Evolutionary conservation across 2,113 vertebrate species (phyloP), one percentile per base, ranked within the genome.

Genomic region (Prinia subflava): DNA sequence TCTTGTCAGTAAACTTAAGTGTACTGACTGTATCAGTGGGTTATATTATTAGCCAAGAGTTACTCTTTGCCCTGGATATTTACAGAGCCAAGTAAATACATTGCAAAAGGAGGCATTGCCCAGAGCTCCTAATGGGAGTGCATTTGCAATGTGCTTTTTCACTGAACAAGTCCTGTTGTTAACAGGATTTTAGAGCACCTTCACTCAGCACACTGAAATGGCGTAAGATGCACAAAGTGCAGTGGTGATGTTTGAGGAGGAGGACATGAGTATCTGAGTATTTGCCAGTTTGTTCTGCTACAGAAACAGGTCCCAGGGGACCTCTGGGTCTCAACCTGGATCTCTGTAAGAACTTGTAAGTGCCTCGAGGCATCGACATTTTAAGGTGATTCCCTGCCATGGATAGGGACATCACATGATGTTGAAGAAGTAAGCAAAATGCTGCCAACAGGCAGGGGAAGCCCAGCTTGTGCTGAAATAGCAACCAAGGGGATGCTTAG

Each of bases 41-140:
- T 93, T 96, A 88, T 71, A 71, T 95, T 95, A 89, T 94, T 94
- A 94, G 56, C 76, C 10, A 11, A 83, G 92, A 87, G 78, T 94
- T 96, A 94, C 82, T 68, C 57, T 50, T 96, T 81, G 88, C 35
- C 81, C 53, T 78, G 20, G 81, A 25, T 73, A 44, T 57, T 57
- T 70, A 59, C 39, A 69, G 55, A 94, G 63, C 14, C 33, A 35
- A 90, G 49, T 31, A 42, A 76, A 76, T n/a, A 19, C 17, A 27
- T 24, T 44, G 41, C 62, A 47, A 63, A 55, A 75, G 53, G 60
- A 63, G 15, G 57, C 23, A 55, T 27, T 11, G 50, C 35, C 23
- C 14, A 55, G 21, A 67, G 39, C 20, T 16, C 33, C 28, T 31
- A 22, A 83, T 24, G 57, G 25, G 27, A 41, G 15, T 42, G 47